Conservation (phyloP, 2,888 invertebrate species). For the Caenorhabditis virilis region DNA sequence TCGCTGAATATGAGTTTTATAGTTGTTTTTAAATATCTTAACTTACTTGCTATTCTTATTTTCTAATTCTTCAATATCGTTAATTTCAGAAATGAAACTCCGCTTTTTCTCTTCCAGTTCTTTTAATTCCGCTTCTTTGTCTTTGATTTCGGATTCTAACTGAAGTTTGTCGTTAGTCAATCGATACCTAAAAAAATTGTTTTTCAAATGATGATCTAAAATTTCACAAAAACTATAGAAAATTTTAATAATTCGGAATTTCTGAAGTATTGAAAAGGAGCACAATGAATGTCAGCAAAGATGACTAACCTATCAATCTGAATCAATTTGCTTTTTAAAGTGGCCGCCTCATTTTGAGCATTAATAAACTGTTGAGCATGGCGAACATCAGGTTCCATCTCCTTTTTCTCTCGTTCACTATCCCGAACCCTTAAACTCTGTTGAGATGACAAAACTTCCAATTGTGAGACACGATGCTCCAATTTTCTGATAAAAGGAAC, state of each 20-base stretch:
- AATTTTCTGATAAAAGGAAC: not conserved
- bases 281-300: not conserved
- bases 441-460: slow-evolving; percentile 8
- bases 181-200: not conserved
- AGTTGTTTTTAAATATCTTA: not conserved
- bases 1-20: not conserved
- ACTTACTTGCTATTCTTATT: not conserved
- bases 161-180: not conserved
- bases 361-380: slow-evolving; percentile 3
- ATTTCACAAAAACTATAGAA: too few species aligned
- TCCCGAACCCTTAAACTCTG: not conserved
- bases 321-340: slow-evolving; percentile 1
- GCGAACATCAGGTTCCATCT: slow-evolving; percentile 6
- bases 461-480: not conserved
- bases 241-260: too few species aligned
- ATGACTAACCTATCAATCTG: not conserved
- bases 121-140: not conserved
- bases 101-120: slow-evolving; percentile 2
- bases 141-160: slow-evolving; percentile 1
- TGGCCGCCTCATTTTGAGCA: not conserved
- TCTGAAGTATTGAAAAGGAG: too few species aligned
- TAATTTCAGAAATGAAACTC: not conserved
- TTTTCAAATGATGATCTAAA: too few species aligned
- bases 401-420: not conserved
- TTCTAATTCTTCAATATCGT: not conserved